phyloP scores from a whole-genome alignment of 2,888 invertebrate species.

The Mesorhabditis belari region DNA sequence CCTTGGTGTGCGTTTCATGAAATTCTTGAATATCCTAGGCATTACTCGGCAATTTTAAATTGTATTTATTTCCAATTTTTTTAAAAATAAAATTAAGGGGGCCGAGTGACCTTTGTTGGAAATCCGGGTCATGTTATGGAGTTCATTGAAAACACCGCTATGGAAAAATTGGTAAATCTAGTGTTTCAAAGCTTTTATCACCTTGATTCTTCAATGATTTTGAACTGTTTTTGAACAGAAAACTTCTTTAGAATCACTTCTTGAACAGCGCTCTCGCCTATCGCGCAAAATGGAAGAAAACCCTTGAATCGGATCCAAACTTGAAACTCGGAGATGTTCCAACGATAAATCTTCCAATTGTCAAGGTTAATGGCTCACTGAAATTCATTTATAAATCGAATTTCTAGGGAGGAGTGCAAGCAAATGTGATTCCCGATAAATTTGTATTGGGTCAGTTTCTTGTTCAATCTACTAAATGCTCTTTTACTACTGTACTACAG shows the following conservation, averaged over 20 bases:
- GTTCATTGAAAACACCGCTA: constrained; percentile 70
- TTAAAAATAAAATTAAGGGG: constrained; percentile 60
- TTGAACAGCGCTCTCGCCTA: constrained; percentile 23
- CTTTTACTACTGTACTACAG: no score
- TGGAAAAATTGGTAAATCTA: constrained; percentile 8
- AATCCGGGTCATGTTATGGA: constrained; percentile 79
- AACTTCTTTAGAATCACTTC: constrained; percentile 15
- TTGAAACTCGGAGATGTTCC: constrained; percentile 76
- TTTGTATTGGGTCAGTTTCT: constrained; percentile 66
- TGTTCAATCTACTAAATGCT: no score
- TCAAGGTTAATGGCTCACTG: no score
- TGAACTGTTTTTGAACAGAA: background rate
- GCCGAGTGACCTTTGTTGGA: constrained; percentile 71
- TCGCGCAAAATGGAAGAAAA: constrained; percentile 26
- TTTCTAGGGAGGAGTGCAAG: constrained; percentile 66
- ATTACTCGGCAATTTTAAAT: no score
- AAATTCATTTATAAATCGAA: no score
- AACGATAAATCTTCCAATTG: constrained; percentile 71
- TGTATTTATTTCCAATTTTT: background rate
- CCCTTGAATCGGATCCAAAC: constrained; percentile 56
- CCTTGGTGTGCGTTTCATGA: constrained; percentile 72
- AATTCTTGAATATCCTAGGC: no score
- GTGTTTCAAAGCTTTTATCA: background rate
- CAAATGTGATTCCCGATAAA: constrained; percentile 79
- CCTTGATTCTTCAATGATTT: background rate